phyloP scores from a whole-genome alignment of 2,797 vertebrate species.

The Cheirogaleus major region DNA sequence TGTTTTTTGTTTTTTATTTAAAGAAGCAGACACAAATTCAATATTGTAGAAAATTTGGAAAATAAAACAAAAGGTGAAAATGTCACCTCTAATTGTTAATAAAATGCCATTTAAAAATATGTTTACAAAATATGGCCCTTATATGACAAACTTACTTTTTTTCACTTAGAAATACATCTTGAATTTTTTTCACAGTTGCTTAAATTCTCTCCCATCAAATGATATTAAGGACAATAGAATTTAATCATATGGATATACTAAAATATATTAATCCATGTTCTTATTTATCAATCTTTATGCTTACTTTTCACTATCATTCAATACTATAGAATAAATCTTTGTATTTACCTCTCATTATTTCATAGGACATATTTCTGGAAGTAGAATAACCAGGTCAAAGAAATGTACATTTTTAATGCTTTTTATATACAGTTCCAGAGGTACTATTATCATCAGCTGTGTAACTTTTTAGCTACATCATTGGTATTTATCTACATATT shows the following conservation, averaged over 20 bases:
- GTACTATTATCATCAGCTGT: not conserved
- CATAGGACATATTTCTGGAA: not conserved
- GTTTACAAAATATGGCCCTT: not conserved
- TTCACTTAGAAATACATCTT: not conserved
- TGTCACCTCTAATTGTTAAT: not conserved
- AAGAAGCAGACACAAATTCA: not conserved
- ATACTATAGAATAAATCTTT: not conserved
- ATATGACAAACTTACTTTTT: not conserved
- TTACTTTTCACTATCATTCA: not conserved
- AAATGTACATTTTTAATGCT: not conserved
- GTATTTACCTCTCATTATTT: not conserved
- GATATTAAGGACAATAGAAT: not conserved
- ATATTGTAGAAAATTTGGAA: not conserved
- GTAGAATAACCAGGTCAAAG: not conserved
- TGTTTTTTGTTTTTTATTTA: not conserved
- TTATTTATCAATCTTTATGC: not conserved
- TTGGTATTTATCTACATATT: not conserved
- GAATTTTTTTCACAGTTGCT: not conserved
- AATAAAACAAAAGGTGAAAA: conserved; percentile 19
- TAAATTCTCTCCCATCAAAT: not conserved
- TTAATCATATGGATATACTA: not conserved
- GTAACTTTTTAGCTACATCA: not conserved
- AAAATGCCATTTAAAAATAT: not conserved
- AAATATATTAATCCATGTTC: not conserved
- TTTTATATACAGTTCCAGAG: not conserved